These are phyloP conservation scores for Drosophila fuyamai DNA, from an alignment of 1,140 invertebrate genomes.

Conservation along the genomic window DNA sequence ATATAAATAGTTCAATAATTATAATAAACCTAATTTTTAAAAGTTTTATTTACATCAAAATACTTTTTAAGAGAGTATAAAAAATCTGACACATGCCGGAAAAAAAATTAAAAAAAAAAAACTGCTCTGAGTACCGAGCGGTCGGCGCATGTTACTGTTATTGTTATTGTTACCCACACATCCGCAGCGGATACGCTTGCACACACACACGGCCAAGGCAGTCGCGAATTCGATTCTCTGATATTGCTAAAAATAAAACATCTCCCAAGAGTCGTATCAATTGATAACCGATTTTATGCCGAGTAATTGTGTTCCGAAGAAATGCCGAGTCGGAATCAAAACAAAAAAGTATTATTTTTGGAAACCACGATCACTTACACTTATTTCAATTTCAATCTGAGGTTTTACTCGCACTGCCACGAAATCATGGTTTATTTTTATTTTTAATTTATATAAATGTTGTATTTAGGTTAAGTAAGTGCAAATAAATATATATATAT, in stretches of 20 bases:
- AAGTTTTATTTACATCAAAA: background rate
- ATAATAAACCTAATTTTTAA: too few species aligned
- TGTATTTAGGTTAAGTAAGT: background rate
- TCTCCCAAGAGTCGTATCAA: conserved; percentile 49
- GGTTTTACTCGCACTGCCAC: background rate
- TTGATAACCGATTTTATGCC: conserved; percentile 56
- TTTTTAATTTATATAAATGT: background rate
- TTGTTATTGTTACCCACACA: conserved; percentile 62
- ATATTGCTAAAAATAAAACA: conserved; percentile 66
- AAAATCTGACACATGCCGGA: conserved; percentile 35
- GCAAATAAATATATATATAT: background rate
- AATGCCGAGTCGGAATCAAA: conserved; percentile 5
- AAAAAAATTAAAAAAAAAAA: conserved; percentile 48
- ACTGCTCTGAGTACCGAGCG: conserved; percentile 24
- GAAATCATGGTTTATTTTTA: background rate
- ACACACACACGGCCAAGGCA: conserved; percentile 9
- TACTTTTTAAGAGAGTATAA: background rate
- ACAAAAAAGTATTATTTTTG: conserved; percentile 25
- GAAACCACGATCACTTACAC: conserved; percentile 30
- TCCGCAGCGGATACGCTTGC: background rate
- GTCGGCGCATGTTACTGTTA: conserved; percentile 47
- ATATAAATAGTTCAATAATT: too few species aligned
- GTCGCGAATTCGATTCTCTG: conserved; percentile 26
- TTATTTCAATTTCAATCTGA: background rate
- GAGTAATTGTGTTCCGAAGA: conserved; percentile 26